Conservation (phyloP, 2,113 vertebrate species). For the Chloebia gouldiae region DNA sequence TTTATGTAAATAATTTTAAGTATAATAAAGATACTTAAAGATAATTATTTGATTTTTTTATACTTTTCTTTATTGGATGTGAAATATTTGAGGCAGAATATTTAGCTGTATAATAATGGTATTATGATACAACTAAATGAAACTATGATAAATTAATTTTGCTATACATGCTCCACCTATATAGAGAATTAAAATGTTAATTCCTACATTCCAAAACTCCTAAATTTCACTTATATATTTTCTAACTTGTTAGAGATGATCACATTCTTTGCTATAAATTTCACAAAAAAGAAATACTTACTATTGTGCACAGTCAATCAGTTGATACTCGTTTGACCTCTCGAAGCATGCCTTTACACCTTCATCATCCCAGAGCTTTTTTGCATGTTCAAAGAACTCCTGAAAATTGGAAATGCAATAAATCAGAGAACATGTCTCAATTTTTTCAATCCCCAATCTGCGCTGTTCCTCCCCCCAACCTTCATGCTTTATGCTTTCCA, state of each 20-base stretch:
- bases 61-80: not conserved
- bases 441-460: not conserved
- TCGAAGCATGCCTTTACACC: constrained; percentile 97
- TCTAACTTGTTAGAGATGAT: not conserved
- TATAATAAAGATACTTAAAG: not conserved
- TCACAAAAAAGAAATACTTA: constrained; percentile 75
- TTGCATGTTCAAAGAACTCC: constrained; percentile 99
- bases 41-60: not conserved
- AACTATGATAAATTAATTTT: not conserved
- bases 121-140: not conserved
- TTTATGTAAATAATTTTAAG: not conserved
- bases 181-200: not conserved
- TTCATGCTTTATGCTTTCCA: not conserved
- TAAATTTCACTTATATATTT: not conserved
- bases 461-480: not conserved
- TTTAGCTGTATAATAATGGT: not conserved
- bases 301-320: constrained; percentile 99
- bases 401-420: constrained; percentile 64
- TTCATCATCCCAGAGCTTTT: constrained; percentile 98
- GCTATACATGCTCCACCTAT: not conserved
- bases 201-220: not conserved
- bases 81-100: not conserved
- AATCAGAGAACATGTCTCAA: not conserved
- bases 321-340: constrained; percentile 97
- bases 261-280: not conserved